A percentile compares a stretch with the other conserved stretches of the same genome.
phyloP scores from a whole-genome alignment of 1,140 invertebrate species.

The Bicyclus anynana region DNA sequence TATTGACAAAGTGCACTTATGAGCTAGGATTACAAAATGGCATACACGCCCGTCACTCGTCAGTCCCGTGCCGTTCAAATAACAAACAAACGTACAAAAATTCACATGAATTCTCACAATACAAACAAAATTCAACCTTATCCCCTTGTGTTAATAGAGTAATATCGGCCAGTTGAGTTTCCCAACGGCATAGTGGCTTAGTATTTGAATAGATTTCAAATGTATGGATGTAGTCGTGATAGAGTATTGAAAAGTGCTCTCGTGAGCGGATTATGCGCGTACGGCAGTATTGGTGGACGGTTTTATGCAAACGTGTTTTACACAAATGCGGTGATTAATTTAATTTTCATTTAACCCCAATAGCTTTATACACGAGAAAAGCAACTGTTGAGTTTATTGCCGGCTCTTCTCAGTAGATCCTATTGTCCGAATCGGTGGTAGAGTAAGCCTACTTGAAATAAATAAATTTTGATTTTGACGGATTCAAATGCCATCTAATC shows the following conservation, averaged over 20 bases:
- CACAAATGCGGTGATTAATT: no score
- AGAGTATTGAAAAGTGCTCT: constrained; percentile 57
- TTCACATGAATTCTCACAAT: background rate
- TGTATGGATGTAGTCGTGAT: constrained; percentile 27
- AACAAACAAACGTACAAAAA: constrained; percentile 28
- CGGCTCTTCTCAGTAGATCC: no score
- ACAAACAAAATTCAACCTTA: constrained; percentile 24
- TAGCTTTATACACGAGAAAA: no score
- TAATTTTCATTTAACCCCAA: no score
- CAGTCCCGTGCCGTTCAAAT: constrained; percentile 21
- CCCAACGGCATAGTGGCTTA: constrained; percentile 10
- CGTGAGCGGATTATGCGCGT: constrained; percentile 49
- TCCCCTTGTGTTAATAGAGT: constrained; percentile 5
- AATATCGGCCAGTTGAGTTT: background rate
- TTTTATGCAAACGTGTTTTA: constrained; percentile 35
- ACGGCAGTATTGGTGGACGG: constrained; percentile 32
- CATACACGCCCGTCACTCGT: constrained; percentile 25
- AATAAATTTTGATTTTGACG: no score
- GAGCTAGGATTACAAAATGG: constrained; percentile 63
- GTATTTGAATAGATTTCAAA: constrained; percentile 54
- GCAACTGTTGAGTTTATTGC: no score
- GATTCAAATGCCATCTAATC: no score
- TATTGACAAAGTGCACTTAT: constrained; percentile 60
- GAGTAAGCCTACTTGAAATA: no score
- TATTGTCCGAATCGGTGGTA: no score